Conservation (phyloP, 2,797 vertebrate genomes). For the Sylvilagus floridanus region DNA sequence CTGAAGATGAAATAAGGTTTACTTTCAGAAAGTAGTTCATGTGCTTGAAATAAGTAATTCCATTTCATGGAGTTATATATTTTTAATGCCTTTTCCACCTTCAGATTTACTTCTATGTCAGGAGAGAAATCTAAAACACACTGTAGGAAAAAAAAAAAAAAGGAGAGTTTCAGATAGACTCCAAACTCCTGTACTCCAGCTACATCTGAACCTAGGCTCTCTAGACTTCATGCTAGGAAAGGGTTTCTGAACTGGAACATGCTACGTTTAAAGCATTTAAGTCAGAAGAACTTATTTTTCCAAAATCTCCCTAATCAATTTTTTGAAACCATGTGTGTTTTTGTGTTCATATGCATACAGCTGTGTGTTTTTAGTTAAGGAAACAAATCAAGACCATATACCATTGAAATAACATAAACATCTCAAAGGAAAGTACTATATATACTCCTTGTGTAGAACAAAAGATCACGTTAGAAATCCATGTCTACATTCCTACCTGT, state of each 20-base stretch:
- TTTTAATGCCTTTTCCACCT: slow-evolving; percentile 80
- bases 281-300: neutral
- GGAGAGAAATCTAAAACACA: slow-evolving; percentile 79
- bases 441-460: neutral
- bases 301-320: neutral
- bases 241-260: slow-evolving; percentile 37
- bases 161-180: neutral
- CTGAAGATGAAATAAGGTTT: slow-evolving; percentile 84
- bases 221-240: neutral
- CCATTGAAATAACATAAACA: neutral
- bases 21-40: slow-evolving; percentile 81
- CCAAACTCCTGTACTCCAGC: neutral
- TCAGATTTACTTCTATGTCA: slow-evolving; percentile 78
- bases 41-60: slow-evolving; percentile 85
- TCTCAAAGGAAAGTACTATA: neutral
- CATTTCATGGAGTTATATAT: slow-evolving; percentile 80
- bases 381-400: neutral
- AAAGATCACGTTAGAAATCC: neutral
- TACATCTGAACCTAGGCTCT: neutral
- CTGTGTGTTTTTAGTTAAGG: neutral
- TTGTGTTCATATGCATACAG: too few relatives aligned
- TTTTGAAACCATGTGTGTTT: too few relatives aligned
- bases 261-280: slow-evolving; percentile 63
- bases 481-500: neutral
- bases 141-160: neutral